Percentiles rank a stretch among this genome's conserved stretches.
These are phyloP conservation scores for Amphiprion percula DNA, from an alignment of 2,113 vertebrate species.

Conservation along the genomic window DNA sequence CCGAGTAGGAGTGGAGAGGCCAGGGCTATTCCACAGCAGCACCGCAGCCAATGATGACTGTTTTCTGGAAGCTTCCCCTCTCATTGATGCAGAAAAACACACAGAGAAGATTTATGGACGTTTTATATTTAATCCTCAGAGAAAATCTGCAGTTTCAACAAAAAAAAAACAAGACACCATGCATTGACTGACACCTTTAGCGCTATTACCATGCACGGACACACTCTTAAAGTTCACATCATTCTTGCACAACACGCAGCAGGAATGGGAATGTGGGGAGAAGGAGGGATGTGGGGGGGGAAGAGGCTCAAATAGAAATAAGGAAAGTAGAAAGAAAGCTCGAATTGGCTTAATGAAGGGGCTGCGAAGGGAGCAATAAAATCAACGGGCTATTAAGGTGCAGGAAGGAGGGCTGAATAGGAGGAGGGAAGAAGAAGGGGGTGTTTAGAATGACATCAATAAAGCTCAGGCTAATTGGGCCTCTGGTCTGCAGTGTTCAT, in stretches of 20 bases:
- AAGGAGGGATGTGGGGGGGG: not conserved
- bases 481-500: conserved; percentile 27
- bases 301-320: conserved; percentile 18
- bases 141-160: not conserved
- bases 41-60: conserved; percentile 21
- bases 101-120: not conserved
- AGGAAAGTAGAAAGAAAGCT: conserved; percentile 48
- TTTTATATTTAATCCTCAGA: conserved; percentile 1
- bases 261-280: conserved; percentile 19
- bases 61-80: conserved; percentile 52
- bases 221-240: conserved; percentile 15
- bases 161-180: not conserved
- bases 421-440: not conserved
- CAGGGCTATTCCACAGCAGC: conserved; percentile 34
- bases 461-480: conserved; percentile 49
- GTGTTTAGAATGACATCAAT: conserved; percentile 44
- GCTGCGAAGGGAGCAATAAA: conserved; percentile 58
- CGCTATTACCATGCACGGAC: conserved; percentile 39
- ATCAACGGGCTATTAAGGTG: conserved; percentile 31
- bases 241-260: conserved; percentile 48
- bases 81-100: conserved; percentile 11
- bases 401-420: conserved; percentile 39
- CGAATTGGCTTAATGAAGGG: conserved; percentile 54
- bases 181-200: not conserved
- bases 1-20: conserved; percentile 39